A percentile compares a stretch with the other conserved stretches of the same genome.
Evolutionary conservation across 2,888 invertebrate genomes (phyloP).

Genomic region (Sesia bembeciformis): DNA sequence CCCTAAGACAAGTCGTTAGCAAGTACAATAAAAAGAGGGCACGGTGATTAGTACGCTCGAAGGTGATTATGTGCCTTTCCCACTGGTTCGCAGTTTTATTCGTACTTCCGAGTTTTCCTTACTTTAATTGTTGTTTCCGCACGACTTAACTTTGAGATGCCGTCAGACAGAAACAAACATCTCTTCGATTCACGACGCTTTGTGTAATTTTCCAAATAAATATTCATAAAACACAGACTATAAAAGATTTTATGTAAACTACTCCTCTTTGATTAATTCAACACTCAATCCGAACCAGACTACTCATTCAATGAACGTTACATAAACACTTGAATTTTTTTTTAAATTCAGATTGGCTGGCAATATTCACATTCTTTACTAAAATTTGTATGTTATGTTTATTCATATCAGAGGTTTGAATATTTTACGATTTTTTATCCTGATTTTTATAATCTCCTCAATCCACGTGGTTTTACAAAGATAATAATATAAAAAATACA

Average conservation of each 20-base stretch:
- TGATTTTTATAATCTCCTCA: too few species aligned
- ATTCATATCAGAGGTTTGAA: neutral
- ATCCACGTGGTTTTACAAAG: too few species aligned
- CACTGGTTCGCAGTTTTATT: slow-evolving; percentile 7
- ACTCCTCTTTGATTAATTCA: slow-evolving; percentile 12
- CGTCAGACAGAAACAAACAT: neutral
- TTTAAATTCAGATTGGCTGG: slow-evolving; percentile 64
- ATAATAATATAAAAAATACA: too few species aligned
- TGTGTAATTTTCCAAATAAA: neutral
- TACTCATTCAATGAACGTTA: slow-evolving; percentile 34
- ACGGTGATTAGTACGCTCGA: slow-evolving; percentile 36
- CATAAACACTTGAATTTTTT: slow-evolving; percentile 32
- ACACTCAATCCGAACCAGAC: slow-evolving; percentile 19
- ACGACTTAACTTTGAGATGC: too few species aligned
- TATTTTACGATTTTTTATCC: too few species aligned
- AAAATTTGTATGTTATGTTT: slow-evolving; percentile 9
- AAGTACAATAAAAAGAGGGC: slow-evolving; percentile 61
- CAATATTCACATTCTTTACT: slow-evolving; percentile 49
- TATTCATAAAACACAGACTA: slow-evolving; percentile 7
- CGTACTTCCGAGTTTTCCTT: slow-evolving; percentile 1
- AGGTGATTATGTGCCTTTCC: slow-evolving; percentile 21
- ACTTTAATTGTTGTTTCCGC: neutral
- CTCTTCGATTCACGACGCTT: neutral
- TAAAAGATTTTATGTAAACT: slow-evolving; percentile 15
- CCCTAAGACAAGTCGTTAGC: slow-evolving; percentile 63